A percentile compares a stretch with the other conserved stretches of the same genome.
Conservation (phyloP, 2,113 vertebrate species). For the Canis aureus region DNA sequence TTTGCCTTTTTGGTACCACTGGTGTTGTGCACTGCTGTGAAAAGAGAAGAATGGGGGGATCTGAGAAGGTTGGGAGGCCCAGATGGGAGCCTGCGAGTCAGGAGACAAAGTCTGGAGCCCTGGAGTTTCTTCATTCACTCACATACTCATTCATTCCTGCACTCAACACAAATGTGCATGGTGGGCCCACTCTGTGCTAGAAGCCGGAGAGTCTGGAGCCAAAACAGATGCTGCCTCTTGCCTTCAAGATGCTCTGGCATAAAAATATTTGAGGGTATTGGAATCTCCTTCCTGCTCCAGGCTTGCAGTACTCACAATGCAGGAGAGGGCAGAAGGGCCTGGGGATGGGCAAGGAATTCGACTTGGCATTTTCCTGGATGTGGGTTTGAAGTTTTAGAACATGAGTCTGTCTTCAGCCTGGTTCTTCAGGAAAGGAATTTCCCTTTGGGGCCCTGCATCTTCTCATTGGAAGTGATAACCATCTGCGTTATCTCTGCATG, state of each 20-base stretch:
- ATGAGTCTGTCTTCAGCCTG: background rate
- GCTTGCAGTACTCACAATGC: too few relatives aligned
- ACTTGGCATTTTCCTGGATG: background rate
- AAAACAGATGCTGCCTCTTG: background rate
- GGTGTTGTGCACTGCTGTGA: background rate
- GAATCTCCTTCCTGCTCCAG: background rate
- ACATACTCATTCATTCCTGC: background rate
- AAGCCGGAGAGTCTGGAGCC: background rate
- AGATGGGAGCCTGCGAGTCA: background rate
- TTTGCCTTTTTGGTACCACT: slow-evolving; percentile 82
- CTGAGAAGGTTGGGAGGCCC: background rate
- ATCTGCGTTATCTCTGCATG: background rate
- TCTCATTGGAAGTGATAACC: background rate
- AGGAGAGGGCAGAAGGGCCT: background rate
- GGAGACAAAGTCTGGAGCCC: background rate
- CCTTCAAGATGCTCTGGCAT: background rate
- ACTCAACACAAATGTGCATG: rapidly evolving
- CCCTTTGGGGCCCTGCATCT: too few relatives aligned
- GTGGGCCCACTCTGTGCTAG: background rate
- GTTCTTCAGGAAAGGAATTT: background rate
- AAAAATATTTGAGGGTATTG: background rate
- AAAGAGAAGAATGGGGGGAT: background rate
- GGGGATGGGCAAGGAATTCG: too few relatives aligned
- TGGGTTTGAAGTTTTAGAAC: background rate
- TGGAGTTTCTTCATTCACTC: background rate